Percentiles rank a stretch among this genome's conserved stretches.
These are phyloP conservation scores for Ptilorrhoa leucosticta DNA, from an alignment of 2,113 vertebrate genomes.

Conservation along the genomic window DNA sequence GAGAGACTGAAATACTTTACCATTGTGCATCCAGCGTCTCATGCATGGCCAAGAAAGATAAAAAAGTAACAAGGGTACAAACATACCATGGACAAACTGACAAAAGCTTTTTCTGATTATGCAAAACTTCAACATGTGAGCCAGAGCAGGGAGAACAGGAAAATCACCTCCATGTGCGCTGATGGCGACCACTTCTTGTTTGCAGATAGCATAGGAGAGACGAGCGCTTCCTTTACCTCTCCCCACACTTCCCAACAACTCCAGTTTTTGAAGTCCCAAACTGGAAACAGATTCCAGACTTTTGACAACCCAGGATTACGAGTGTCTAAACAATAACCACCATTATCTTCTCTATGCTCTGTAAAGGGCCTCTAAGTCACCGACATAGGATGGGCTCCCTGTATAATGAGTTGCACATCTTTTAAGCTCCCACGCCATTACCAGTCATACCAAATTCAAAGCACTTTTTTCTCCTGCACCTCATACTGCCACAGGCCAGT, in stretches of 20 bases:
- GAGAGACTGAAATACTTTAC: neutral
- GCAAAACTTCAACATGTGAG: neutral
- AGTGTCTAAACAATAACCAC: neutral
- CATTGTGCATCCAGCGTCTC: neutral
- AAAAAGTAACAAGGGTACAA: neutral
- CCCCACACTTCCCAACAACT: neutral
- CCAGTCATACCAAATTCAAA: neutral
- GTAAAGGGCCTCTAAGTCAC: neutral
- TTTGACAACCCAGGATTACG: neutral
- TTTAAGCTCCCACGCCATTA: neutral
- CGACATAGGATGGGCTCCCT: neutral
- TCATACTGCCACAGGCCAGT: neutral
- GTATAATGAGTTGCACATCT: neutral
- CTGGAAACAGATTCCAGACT: neutral
- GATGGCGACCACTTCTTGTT: neutral
- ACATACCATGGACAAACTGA: neutral
- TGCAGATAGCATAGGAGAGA: fast-evolving
- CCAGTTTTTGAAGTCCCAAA: neutral
- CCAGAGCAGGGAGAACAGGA: neutral
- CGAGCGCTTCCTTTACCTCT: neutral
- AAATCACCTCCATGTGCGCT: neutral
- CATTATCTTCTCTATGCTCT: neutral
- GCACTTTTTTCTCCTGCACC: neutral
- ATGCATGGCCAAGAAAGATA: neutral
- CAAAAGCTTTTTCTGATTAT: neutral